phyloP scores from a whole-genome alignment of 2,113 vertebrate species.

The Rafetus swinhoei region DNA sequence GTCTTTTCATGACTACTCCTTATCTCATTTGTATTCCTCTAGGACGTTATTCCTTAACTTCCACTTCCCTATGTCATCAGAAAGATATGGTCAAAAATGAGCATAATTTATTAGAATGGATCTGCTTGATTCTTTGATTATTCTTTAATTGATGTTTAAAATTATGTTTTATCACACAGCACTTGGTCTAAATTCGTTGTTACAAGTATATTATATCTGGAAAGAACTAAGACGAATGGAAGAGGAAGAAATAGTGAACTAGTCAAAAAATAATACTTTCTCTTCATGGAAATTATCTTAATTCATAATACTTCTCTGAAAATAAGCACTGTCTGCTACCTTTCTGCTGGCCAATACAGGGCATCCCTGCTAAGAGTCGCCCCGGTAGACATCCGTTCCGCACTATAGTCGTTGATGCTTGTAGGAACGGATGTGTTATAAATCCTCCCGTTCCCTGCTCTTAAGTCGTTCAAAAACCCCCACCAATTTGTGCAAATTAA shows the following conservation, averaged over 20 bases:
- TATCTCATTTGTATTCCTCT: background rate
- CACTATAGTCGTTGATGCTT: too few relatives aligned
- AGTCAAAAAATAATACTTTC: background rate
- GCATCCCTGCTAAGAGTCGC: too few relatives aligned
- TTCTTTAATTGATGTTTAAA: constrained; percentile 17
- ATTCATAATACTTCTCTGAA: background rate
- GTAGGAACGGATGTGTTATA: too few relatives aligned
- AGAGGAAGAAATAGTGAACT: background rate
- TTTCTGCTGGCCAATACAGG: too few relatives aligned
- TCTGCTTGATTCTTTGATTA: background rate
- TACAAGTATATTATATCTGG: background rate
- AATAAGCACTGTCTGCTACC: background rate
- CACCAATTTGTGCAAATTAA: too few relatives aligned
- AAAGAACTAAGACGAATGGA: background rate
- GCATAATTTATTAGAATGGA: background rate
- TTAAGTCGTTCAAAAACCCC: too few relatives aligned
- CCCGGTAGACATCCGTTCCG: too few relatives aligned
- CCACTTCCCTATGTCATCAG: background rate
- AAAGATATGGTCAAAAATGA: background rate
- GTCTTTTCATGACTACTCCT: background rate
- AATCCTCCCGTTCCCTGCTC: too few relatives aligned
- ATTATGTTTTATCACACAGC: background rate
- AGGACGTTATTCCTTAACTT: background rate
- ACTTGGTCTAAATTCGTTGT: background rate
- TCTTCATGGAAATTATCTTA: background rate